These are phyloP conservation scores for Calypte anna DNA, from an alignment of 2,113 vertebrate species.

Conservation along the genomic window DNA sequence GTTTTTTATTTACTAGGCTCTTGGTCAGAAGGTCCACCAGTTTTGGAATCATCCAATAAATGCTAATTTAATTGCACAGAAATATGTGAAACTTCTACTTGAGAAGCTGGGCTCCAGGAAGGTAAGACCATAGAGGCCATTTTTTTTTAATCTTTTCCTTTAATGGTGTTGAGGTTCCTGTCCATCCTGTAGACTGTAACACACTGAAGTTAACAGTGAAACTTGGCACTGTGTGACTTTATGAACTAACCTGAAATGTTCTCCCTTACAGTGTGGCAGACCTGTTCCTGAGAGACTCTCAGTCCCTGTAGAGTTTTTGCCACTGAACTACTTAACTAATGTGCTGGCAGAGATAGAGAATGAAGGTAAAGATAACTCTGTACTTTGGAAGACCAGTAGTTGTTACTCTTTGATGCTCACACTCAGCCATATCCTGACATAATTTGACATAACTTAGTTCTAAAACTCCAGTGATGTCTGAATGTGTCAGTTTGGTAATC, in stretches of 20 bases:
- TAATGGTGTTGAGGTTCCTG: background rate
- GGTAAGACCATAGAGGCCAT: slow-evolving; percentile 65
- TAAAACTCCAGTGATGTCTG: background rate
- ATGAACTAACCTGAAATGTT: background rate
- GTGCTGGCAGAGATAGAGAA: slow-evolving; percentile 84
- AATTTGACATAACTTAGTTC: background rate
- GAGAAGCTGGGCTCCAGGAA: slow-evolving; percentile 78
- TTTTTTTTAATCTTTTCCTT: background rate
- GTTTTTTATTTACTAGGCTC: slow-evolving; percentile 70
- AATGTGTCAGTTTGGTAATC: rapidly evolving
- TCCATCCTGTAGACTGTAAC: background rate
- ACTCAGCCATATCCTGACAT: background rate
- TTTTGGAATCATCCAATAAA: slow-evolving; percentile 90
- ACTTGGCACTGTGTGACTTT: background rate
- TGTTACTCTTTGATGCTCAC: background rate
- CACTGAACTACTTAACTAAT: slow-evolving; percentile 87
- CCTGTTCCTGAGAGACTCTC: slow-evolving; percentile 71
- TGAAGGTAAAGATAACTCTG: slow-evolving; percentile 77
- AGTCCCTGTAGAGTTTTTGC: slow-evolving; percentile 85
- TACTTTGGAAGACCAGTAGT: background rate
- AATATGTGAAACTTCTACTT: slow-evolving; percentile 82
- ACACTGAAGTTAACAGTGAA: background rate
- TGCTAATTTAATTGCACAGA: slow-evolving; percentile 85
- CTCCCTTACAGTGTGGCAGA: slow-evolving; percentile 76
- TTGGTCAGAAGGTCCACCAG: slow-evolving; percentile 82